These are phyloP conservation scores for Synergus umbraculus DNA, from an alignment of 2,888 invertebrate genomes.

Conservation along the genomic window DNA sequence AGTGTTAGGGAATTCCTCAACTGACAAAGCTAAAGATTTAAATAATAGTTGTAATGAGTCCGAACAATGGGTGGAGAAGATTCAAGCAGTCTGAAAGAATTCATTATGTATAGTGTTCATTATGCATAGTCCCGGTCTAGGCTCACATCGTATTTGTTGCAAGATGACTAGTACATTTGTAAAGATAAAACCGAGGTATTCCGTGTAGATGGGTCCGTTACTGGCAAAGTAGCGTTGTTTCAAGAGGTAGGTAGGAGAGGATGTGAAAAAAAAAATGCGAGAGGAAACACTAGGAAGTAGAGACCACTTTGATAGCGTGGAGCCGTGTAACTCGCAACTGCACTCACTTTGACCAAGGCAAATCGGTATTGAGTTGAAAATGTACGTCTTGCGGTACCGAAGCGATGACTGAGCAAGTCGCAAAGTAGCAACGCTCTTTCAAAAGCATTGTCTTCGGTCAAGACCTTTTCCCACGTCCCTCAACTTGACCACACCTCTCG, in stretches of 20 bases:
- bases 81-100: constrained; percentile 7
- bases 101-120: constrained; percentile 22
- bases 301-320: constrained; percentile 25
- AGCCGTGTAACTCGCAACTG: constrained; percentile 17
- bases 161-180: constrained; percentile 26
- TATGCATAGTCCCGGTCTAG: constrained; percentile 12
- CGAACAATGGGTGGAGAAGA: constrained; percentile 12
- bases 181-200: constrained; percentile 33
- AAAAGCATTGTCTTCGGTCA: constrained; percentile 16
- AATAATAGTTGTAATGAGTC: not conserved
- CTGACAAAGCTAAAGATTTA: constrained; percentile 10
- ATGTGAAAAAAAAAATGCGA: constrained; percentile 15
- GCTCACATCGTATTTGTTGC: constrained; percentile 30
- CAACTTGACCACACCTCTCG: constrained; percentile 3
- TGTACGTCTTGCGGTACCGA: constrained; percentile 21
- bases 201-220: constrained; percentile 25
- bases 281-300: constrained; percentile 13
- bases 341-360: constrained; percentile 15
- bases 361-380: constrained; percentile 33
- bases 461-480: not conserved
- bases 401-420: not conserved
- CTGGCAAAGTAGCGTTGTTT: constrained; percentile 27
- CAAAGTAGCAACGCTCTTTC: not conserved
- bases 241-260: not conserved
- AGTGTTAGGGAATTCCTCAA: not conserved